Conservation (phyloP, 2,797 vertebrate genomes). For the Alcedo atthis region DNA sequence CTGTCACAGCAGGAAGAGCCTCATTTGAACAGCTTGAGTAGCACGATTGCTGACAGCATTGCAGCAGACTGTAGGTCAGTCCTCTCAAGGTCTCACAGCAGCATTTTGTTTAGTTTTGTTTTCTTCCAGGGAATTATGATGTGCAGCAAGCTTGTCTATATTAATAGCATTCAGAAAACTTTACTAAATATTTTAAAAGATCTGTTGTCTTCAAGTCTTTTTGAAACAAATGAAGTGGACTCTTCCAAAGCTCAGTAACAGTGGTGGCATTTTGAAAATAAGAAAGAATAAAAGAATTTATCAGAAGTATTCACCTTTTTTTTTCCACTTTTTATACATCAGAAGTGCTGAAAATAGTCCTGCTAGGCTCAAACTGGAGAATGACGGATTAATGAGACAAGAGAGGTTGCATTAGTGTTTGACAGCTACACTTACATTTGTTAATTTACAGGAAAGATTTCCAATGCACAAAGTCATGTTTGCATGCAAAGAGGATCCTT, state of each 20-base stretch:
- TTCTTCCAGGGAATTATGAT: not conserved
- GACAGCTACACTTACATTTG: not conserved
- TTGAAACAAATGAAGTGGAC: not conserved
- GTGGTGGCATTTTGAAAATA: not conserved
- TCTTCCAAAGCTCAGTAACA: not conserved
- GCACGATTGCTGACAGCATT: conserved; percentile 28
- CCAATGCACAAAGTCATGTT: not conserved
- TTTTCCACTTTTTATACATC: not conserved
- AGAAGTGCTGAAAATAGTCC: not conserved
- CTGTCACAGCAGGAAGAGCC: conserved; percentile 49
- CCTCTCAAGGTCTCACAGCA: conserved; percentile 41
- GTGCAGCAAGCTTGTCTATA: not conserved
- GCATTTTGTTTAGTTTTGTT: not conserved
- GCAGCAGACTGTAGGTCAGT: conserved; percentile 42
- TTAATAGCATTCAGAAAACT: not conserved
- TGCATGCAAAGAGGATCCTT: not conserved
- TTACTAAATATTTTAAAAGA: not conserved
- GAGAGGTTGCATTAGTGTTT: not conserved
- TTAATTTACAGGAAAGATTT: not conserved
- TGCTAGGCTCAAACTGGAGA: not conserved
- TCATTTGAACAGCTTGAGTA: conserved; percentile 29
- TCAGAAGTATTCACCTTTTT: not conserved
- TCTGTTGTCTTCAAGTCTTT: not conserved
- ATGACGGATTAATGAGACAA: not conserved
- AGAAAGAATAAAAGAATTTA: not conserved